Conservation (phyloP, 2,797 vertebrate species). For the Channa striata region DNA sequence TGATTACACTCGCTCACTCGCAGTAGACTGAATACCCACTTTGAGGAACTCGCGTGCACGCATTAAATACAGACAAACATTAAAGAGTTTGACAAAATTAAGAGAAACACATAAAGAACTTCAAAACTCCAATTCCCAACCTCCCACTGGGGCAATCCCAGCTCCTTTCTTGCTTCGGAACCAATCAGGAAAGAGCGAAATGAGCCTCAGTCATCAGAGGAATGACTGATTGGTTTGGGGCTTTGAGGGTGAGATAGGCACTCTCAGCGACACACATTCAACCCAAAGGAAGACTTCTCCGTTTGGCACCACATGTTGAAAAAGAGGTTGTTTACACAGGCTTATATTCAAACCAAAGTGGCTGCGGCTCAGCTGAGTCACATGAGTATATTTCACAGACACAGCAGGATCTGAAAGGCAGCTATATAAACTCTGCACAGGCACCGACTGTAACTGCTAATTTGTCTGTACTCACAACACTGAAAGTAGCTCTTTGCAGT, state of each 20-base stretch:
- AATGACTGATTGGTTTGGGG: slow-evolving; percentile 77
- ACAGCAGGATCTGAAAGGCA: slow-evolving; percentile 9
- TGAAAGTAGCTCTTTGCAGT: slow-evolving; percentile 18
- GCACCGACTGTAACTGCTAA: slow-evolving; percentile 32
- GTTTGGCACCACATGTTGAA: slow-evolving; percentile 46
- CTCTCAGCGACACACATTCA: slow-evolving; percentile 61
- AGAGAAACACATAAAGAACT: slow-evolving; percentile 76
- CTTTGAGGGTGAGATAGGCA: slow-evolving; percentile 66
- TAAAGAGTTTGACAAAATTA: slow-evolving; percentile 77
- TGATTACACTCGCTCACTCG: slow-evolving; percentile 33
- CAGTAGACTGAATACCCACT: slow-evolving; percentile 42
- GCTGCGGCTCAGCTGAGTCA: slow-evolving; percentile 45
- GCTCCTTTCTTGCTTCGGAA: slow-evolving; percentile 70
- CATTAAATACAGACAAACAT: slow-evolving; percentile 71
- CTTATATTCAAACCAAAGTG: slow-evolving; percentile 38
- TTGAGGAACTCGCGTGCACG: slow-evolving; percentile 18
- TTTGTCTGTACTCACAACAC: slow-evolving; percentile 43
- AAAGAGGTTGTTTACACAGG: slow-evolving; percentile 45
- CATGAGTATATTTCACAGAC: slow-evolving; percentile 29
- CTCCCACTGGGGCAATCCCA: slow-evolving; percentile 77
- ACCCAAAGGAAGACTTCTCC: slow-evolving; percentile 47
- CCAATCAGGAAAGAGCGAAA: slow-evolving; percentile 76
- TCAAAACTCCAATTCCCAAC: slow-evolving; percentile 75
- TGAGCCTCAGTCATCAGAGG: slow-evolving; percentile 77
- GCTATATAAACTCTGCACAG: slow-evolving; percentile 19